Conservation (phyloP, 1,140 invertebrate genomes). For the Heliconius congener region DNA sequence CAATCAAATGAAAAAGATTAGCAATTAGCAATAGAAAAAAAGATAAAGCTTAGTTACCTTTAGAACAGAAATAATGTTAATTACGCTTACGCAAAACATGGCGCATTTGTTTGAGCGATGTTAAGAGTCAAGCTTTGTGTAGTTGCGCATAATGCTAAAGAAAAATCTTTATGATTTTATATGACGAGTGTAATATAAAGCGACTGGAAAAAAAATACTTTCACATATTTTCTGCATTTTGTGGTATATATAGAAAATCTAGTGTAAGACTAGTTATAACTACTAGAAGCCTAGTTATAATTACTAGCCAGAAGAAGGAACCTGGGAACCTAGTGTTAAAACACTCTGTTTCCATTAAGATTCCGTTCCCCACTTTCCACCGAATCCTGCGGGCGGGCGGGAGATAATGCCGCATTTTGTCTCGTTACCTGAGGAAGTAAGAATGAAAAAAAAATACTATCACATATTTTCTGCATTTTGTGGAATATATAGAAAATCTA, state of each 20-base stretch:
- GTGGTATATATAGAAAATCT: not conserved
- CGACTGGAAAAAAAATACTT: not conserved
- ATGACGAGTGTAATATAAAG: not conserved
- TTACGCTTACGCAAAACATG: constrained; percentile 10
- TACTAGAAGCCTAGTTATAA: no score
- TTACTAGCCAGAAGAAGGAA: no score
- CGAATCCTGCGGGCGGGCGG: no score
- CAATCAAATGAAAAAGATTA: not conserved
- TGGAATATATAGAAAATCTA: no score
- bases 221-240: not conserved
- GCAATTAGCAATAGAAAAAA: not conserved
- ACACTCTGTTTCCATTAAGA: no score
- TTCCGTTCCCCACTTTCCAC: no score
- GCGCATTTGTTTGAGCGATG: constrained; percentile 11
- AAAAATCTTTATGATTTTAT: constrained; percentile 4
- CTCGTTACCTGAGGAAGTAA: no score
- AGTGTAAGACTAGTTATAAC: no score
- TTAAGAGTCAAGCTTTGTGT: constrained; percentile 14
- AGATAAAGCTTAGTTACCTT: not conserved
- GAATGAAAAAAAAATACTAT: no score
- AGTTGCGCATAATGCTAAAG: constrained; percentile 3
- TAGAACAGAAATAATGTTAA: not conserved
- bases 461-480: no score
- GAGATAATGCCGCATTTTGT: no score
- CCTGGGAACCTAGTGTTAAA: no score